These are phyloP conservation scores for Elephantulus edwardii DNA, from an alignment of 2,113 vertebrate species.

Conservation along the genomic window DNA sequence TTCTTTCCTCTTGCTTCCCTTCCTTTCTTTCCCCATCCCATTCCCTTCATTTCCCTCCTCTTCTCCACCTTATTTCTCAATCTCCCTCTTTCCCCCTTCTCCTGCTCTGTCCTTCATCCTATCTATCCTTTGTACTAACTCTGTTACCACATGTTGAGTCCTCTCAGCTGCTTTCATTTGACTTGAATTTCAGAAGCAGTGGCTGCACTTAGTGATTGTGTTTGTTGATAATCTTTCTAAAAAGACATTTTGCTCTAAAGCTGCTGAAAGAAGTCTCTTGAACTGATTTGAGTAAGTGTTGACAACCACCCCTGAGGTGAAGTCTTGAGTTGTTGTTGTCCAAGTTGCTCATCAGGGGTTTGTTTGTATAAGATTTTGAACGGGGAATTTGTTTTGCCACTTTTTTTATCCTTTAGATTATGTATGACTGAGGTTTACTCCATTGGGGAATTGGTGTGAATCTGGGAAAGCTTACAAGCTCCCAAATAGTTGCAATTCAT, in stretches of 20 bases:
- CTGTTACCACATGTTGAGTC: neutral
- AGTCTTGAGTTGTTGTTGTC: slow-evolving; percentile 49
- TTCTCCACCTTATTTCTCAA: no score
- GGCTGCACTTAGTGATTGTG: slow-evolving; percentile 33
- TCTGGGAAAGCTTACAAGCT: slow-evolving; percentile 75
- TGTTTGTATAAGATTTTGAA: slow-evolving; percentile 78
- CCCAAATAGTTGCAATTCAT: slow-evolving; percentile 68
- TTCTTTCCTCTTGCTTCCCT: neutral
- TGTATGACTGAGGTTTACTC: slow-evolving; percentile 76
- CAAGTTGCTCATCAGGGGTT: slow-evolving; percentile 63
- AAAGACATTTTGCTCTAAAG: slow-evolving; percentile 62
- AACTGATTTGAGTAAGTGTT: slow-evolving; percentile 55
- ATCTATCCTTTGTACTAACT: slow-evolving; percentile 7
- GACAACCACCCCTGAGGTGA: slow-evolving; percentile 61
- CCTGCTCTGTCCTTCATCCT: neutral
- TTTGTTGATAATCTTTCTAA: slow-evolving; percentile 69
- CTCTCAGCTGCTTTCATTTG: slow-evolving; percentile 55
- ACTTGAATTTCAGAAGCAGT: slow-evolving; percentile 60
- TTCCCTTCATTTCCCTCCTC: neutral
- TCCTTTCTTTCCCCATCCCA: fast-evolving
- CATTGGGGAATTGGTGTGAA: slow-evolving; percentile 79
- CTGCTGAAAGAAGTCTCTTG: slow-evolving; percentile 35
- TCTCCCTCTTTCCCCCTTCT: neutral
- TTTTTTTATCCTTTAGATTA: slow-evolving; percentile 78
- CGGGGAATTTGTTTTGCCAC: slow-evolving; percentile 67